Conservation (phyloP, 2,888 invertebrate species). For the Drosophila helvetica region DNA sequence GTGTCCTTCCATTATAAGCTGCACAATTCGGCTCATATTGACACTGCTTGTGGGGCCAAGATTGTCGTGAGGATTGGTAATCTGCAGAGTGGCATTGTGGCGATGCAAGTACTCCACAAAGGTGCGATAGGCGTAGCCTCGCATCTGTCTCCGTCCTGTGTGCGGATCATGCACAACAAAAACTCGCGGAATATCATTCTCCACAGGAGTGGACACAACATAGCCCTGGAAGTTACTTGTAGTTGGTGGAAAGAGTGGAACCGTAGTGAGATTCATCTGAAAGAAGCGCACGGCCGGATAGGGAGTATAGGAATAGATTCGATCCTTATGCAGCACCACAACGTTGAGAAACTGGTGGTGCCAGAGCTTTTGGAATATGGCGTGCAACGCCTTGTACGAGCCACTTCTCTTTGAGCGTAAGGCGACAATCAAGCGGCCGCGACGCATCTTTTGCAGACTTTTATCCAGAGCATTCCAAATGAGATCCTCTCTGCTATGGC, state of each 20-base stretch:
- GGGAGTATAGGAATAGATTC: constrained; percentile 59
- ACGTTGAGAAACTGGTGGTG: constrained; percentile 60
- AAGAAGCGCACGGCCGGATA: constrained; percentile 56
- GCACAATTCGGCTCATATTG: constrained; percentile 60
- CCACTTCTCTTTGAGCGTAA: constrained; percentile 11
- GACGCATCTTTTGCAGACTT: constrained; percentile 4
- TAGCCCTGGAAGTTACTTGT: constrained; percentile 59
- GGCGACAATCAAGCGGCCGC: constrained; percentile 19
- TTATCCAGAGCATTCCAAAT: constrained; percentile 5
- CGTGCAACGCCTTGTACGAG: constrained; percentile 17
- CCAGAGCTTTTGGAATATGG: constrained; percentile 61
- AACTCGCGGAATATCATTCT: constrained; percentile 74
- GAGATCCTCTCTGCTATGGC: constrained; percentile 21
- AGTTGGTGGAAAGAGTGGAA: not conserved
- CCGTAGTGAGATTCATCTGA: not conserved
- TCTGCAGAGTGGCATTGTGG: constrained; percentile 61
- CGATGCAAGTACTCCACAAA: constrained; percentile 63
- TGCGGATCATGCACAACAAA: constrained; percentile 53
- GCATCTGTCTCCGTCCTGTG: constrained; percentile 43
- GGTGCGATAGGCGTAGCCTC: constrained; percentile 71
- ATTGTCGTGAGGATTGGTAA: constrained; percentile 51
- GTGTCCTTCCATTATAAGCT: constrained; percentile 44
- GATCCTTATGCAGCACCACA: constrained; percentile 50
- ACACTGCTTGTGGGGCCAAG: constrained; percentile 59
- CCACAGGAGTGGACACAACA: constrained; percentile 65